Conservation (phyloP, 2,888 invertebrate species). For the Acanthosepion pharaonis region DNA sequence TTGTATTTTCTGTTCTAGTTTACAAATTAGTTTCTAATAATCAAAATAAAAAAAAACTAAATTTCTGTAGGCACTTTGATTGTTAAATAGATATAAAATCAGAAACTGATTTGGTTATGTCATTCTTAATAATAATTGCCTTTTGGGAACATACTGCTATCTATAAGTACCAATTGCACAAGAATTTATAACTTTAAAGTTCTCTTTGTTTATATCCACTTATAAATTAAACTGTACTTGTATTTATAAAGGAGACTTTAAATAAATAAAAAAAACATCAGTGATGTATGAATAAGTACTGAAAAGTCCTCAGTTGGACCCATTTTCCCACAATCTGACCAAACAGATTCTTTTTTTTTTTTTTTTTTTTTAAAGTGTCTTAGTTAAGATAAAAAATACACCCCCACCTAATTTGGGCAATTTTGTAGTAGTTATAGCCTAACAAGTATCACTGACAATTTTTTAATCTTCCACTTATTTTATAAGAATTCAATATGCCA, state of each 20-base stretch:
- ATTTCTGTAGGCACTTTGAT: not conserved
- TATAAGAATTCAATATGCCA: too few species aligned
- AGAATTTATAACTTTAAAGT: not conserved
- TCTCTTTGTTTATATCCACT: not conserved
- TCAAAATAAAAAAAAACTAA: not conserved
- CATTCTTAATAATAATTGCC: not conserved
- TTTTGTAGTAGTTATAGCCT: not conserved
- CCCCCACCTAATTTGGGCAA: not conserved
- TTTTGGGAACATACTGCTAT: not conserved
- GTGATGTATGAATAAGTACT: too few species aligned
- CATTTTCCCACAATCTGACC: too few species aligned
- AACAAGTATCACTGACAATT: too few species aligned
- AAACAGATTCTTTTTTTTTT: too few species aligned
- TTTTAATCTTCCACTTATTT: too few species aligned
- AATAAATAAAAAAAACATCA: too few species aligned
- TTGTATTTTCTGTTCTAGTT: not conserved
- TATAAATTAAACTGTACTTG: not conserved
- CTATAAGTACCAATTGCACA: not conserved
- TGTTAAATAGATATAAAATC: not conserved
- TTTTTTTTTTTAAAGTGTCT: too few species aligned
- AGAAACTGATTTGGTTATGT: not conserved
- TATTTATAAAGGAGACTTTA: not conserved
- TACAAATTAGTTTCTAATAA: not conserved
- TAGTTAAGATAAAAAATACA: too few species aligned
- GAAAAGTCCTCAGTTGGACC: too few species aligned